These are phyloP conservation scores for Megalurothrips usitatus DNA, from an alignment of 2,888 invertebrate species.

Conservation along the genomic window DNA sequence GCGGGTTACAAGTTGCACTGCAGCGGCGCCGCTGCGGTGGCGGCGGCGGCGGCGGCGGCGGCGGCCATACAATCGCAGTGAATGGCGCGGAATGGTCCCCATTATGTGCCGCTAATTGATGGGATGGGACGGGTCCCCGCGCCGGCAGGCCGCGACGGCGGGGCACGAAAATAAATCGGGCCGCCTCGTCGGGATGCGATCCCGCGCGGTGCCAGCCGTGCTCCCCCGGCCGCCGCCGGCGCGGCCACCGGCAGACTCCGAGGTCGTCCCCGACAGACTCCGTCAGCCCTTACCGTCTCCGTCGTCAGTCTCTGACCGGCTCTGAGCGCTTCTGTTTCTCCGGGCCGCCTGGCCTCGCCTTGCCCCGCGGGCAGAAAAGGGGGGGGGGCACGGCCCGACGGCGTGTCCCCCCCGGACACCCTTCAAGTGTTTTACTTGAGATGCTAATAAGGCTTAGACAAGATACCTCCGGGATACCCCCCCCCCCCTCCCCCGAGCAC, in stretches of 20 bases:
- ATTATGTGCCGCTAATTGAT: conserved; percentile 13
- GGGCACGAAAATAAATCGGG: neutral
- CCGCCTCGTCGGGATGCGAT: no score
- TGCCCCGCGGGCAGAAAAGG: no score
- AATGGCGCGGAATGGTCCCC: neutral
- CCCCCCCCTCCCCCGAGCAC: no score
- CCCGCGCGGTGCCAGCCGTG: no score
- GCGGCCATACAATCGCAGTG: neutral
- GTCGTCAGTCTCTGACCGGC: no score
- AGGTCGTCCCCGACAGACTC: no score
- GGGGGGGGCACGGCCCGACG: neutral
- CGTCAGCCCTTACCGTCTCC: no score
- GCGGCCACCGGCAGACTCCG: no score
- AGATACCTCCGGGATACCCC: neutral
- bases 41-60: neutral
- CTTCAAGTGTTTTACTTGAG: neutral
- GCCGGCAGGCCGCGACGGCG: no score
- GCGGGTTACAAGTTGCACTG: neutral
- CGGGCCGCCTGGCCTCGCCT: no score
- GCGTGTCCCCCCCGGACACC: neutral
- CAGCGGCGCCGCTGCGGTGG: no score
- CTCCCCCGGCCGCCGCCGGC: no score
- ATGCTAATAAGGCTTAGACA: conserved; percentile 4
- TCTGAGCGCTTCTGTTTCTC: neutral
- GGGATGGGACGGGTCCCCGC: neutral